A percentile compares a stretch with the other conserved stretches of the same genome.
Evolutionary conservation across 2,113 vertebrate genomes (phyloP).

Genomic region (Pteruthius melanotis): DNA sequence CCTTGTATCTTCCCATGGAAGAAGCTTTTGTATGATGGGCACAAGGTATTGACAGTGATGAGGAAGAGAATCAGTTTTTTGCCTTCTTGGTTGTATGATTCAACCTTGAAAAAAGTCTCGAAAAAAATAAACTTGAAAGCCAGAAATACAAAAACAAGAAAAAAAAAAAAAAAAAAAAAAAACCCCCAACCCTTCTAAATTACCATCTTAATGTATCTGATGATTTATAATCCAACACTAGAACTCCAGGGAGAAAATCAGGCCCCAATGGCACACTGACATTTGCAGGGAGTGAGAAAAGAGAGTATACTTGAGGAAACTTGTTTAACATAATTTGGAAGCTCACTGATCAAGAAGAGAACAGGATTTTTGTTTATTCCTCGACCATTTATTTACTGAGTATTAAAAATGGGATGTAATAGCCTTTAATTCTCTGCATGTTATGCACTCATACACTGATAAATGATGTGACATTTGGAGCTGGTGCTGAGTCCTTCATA

Average conservation of each 20-base stretch:
- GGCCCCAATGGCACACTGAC: background rate
- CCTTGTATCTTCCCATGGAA: background rate
- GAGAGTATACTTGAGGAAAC: background rate
- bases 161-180: background rate
- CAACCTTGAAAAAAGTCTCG: background rate
- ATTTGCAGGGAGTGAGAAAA: background rate
- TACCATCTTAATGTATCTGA: background rate
- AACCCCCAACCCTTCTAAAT: background rate
- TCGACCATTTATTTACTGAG: background rate
- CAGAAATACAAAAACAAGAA: background rate
- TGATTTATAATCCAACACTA: background rate
- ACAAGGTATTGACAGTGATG: background rate
- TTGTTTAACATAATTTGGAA: background rate
- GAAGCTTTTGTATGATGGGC: background rate
- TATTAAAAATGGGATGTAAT: background rate
- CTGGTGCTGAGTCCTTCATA: background rate
- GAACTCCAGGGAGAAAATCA: background rate
- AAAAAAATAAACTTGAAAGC: background rate
- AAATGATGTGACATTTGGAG: constrained; percentile 41
- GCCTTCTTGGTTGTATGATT: background rate
- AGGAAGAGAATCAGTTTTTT: background rate
- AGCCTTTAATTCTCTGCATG: background rate
- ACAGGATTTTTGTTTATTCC: background rate
- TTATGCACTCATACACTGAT: background rate
- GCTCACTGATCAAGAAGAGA: background rate